phyloP scores from a whole-genome alignment of 2,797 vertebrate genomes.

The Leptodactylus fallax region DNA sequence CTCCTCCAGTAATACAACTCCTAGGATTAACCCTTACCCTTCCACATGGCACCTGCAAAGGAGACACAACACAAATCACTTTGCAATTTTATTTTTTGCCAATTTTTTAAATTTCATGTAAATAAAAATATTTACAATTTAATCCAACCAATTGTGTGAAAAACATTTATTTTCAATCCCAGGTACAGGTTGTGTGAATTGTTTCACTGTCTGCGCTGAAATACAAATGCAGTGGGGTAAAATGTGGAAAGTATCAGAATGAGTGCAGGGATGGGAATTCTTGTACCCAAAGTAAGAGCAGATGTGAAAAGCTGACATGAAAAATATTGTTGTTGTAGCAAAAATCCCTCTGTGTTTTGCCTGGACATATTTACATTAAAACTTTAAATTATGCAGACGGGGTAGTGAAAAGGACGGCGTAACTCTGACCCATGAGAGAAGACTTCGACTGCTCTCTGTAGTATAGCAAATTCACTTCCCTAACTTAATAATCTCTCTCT shows the following conservation, averaged over 20 bases:
- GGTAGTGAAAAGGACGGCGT: constrained; percentile 39
- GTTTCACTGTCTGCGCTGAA: neutral
- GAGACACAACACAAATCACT: too few relatives aligned
- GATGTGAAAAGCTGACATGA: constrained; percentile 51
- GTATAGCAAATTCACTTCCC: constrained; percentile 42
- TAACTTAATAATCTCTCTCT: constrained; percentile 36
- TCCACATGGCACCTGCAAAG: too few relatives aligned
- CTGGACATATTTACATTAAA: constrained; percentile 54
- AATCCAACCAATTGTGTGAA: neutral
- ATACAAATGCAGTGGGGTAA: constrained; percentile 16
- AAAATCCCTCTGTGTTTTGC: constrained; percentile 49
- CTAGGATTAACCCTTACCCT: too few relatives aligned
- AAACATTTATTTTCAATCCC: neutral
- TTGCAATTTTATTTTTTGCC: neutral
- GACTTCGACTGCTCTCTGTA: constrained; percentile 6
- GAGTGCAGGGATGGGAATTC: constrained; percentile 48
- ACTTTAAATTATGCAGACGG: constrained; percentile 55
- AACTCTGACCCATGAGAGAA: constrained; percentile 39
- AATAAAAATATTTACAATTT: neutral
- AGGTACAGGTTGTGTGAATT: constrained; percentile 21
- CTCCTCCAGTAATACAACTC: too few relatives aligned
- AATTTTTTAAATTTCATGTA: neutral
- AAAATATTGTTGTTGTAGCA: constrained; percentile 53
- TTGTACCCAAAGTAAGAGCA: constrained; percentile 52
- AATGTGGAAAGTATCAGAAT: constrained; percentile 46